Base-by-base conservation (phyloP, 2,888 invertebrate genomes). In the Gisinianus flammeolus region DNA sequence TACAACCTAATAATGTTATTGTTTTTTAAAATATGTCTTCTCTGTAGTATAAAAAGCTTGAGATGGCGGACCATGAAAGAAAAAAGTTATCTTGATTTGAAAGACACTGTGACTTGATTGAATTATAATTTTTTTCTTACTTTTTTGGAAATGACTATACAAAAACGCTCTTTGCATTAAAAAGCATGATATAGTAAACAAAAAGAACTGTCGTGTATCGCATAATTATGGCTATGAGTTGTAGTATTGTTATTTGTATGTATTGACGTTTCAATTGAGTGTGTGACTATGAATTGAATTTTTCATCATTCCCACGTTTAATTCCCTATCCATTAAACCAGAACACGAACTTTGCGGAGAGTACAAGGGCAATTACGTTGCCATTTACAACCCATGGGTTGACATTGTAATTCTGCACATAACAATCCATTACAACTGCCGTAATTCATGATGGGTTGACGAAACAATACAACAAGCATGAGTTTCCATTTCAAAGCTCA, bases 231-330 rank as follows among this genome's bases (percentile, higher is more conserved):
- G n/a, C n/a, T n/a, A n/a, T n/a, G n/a, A n/a, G n/a, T n/a, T n/a
- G n/a, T n/a, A n/a, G n/a, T n/a, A n/a, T n/a, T n/a, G n/a, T n/a
- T n/a, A n/a, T n/a, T n/a, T n/a, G n/a, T n/a, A n/a, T n/a, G n/a
- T 44, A 1, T 44, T 12, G 44, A 44, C 44, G 19, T 44, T 44
- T 6, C 44, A 44, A 44, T 44, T 44, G 19, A 44, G 3, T 6
- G 12, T 44, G 19, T 44, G 12, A 2, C 19, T 44, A 44, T 44
- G 19, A 44, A 44, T 44, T 44, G 44, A 44, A 44, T 44, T 44
- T n/a, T n/a, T n/a, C 31, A 6, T n/a, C 67, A 52, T 70, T 70
- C 70, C 70, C 70, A 70, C 70, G 70, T 54, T 70, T 70, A 54
- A 54, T 52, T 28, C 19, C 28, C n/a, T 64, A 16, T 26, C 64